Percentiles rank a stretch among this genome's conserved stretches.
Evolutionary conservation across 2,113 vertebrate genomes (phyloP).

Genomic region (Mustelus asterias): DNA sequence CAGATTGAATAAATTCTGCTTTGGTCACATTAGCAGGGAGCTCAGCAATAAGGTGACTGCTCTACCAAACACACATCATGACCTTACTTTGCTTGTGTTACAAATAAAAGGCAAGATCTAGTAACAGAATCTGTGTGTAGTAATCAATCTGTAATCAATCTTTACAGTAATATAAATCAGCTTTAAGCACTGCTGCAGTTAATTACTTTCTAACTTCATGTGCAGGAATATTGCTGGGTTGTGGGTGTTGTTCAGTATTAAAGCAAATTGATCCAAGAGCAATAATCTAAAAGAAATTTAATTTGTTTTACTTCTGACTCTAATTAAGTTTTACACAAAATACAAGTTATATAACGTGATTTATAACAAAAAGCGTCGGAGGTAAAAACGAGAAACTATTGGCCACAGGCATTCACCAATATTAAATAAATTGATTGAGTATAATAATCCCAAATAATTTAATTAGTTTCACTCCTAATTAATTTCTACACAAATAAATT

Average conservation of each 20-base stretch:
- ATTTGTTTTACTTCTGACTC: slow-evolving; percentile 28
- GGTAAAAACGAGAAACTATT: not conserved
- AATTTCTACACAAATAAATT: slow-evolving; percentile 35
- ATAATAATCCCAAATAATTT: slow-evolving; percentile 29
- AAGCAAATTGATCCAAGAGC: slow-evolving; percentile 21
- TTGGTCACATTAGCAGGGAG: not conserved
- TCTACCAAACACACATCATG: not conserved
- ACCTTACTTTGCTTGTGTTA: not conserved
- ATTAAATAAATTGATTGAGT: slow-evolving; percentile 30
- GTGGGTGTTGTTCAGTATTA: slow-evolving; percentile 16
- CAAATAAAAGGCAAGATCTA: not conserved
- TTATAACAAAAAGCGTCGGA: slow-evolving; percentile 1
- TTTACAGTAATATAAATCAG: not conserved
- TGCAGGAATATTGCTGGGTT: not conserved
- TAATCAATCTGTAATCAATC: slow-evolving; percentile 26
- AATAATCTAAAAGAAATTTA: slow-evolving; percentile 29
- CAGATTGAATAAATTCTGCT: not conserved
- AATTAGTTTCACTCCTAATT: slow-evolving; percentile 35
- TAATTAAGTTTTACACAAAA: slow-evolving; percentile 34
- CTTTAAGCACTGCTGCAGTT: not conserved
- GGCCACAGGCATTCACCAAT: not conserved
- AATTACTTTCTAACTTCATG: slow-evolving; percentile 16
- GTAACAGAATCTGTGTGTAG: not conserved
- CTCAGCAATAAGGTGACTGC: not conserved
- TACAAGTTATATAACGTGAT: not conserved